phyloP scores from a whole-genome alignment of 2,797 vertebrate species.

The Intellagama lesueurii region DNA sequence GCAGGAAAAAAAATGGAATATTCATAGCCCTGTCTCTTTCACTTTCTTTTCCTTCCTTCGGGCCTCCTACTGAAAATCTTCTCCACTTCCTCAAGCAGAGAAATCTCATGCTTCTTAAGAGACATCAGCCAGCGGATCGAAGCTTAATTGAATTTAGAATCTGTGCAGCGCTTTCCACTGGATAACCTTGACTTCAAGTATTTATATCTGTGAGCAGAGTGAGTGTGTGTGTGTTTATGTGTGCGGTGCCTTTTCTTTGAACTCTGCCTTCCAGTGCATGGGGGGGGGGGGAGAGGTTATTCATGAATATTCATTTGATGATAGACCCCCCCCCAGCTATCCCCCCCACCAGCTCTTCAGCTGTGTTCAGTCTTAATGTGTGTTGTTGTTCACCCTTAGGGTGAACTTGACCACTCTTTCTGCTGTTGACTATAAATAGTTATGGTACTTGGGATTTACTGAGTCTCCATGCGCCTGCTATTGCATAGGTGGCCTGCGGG shows the following conservation, averaged over 20 bases:
- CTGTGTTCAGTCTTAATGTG: background rate
- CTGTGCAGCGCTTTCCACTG: background rate
- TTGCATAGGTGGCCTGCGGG: background rate
- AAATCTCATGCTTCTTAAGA: background rate
- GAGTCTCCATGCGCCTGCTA: background rate
- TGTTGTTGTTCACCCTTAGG: background rate
- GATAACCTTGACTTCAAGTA: background rate
- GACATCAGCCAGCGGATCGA: background rate
- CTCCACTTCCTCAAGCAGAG: background rate
- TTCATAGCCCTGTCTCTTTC: too few species aligned
- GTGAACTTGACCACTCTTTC: background rate
- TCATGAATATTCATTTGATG: background rate
- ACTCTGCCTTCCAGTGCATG: background rate
- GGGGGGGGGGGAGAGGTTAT: too few species aligned
- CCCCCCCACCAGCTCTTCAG: too few species aligned
- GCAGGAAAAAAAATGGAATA: too few species aligned
- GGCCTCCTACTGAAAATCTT: background rate
- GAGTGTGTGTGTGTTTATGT: background rate
- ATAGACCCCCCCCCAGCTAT: background rate
- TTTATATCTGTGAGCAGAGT: background rate
- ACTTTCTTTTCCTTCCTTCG: too few species aligned
- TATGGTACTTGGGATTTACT: background rate
- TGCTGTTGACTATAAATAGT: conserved; percentile 12
- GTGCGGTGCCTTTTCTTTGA: background rate
- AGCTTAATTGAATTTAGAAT: background rate